Base-by-base conservation (phyloP, 2,888 invertebrate genomes). In the Onchidella celtica region DNA sequence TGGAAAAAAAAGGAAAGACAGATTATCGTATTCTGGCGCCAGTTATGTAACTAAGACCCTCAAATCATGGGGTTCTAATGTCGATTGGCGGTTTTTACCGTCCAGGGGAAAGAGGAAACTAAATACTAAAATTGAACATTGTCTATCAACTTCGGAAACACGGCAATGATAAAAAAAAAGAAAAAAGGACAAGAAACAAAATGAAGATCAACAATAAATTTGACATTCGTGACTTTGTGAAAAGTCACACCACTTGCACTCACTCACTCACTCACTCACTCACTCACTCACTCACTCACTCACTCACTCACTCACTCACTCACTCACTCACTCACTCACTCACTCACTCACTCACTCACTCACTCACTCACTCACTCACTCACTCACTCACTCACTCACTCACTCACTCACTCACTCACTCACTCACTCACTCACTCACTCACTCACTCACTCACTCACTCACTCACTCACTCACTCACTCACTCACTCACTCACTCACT, bases 221-320 rank as follows among this genome's bases (percentile, higher is more conserved):
- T n/a, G n/a, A n/a, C n/a, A n/a, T n/a, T n/a, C n/a, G n/a, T n/a
- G n/a, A n/a, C n/a, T n/a, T n/a, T n/a, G n/a, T n/a, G n/a, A n/a
- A n/a, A n/a, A n/a, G n/a, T n/a, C n/a, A n/a, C n/a, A 47, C 17
- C 47, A 47, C 17, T 47, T 47, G 17, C 47, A 29, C 66, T 66
- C 66, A 29, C 66, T 66, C 66, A 29, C 66, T 66, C 66, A 29
- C 66, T 66, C 66, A 29, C 66, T 66, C 66, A 29, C 66, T 66
- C 66, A 29, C 66, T 66, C 66, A 29, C 66, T 66, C 66, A 29
- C 66, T 66, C 66, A 29, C 66, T 66, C 66, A 29, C 66, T 66
- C 66, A 29, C 66, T 66, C 66, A 29, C 66, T 29, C 66, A 29
- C 17, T 17, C 47, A 47, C 47, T 47, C 47, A 47, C 47, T 47